Conservation (phyloP, 2,888 invertebrate species). For the Troilus luridus region DNA sequence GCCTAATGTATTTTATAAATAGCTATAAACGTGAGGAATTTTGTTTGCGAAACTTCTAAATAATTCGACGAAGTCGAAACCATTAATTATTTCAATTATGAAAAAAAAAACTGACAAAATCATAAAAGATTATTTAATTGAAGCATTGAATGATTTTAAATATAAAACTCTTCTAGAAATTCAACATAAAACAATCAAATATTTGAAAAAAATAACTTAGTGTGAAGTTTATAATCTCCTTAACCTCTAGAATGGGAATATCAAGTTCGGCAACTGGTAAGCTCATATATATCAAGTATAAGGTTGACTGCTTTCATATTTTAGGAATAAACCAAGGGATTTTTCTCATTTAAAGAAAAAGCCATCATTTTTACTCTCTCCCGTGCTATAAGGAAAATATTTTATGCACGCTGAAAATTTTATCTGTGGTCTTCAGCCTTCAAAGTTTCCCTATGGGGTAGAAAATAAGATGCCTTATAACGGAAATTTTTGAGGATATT, state of each 20-base stretch:
- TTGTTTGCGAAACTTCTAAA: no score
- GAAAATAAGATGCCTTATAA: background rate
- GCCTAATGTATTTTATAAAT: no score
- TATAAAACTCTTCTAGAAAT: no score
- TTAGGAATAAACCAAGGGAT: constrained; percentile 29
- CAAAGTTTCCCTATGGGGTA: background rate
- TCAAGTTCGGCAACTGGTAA: background rate
- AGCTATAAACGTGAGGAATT: no score
- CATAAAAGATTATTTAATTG: no score
- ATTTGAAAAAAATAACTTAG: no score
- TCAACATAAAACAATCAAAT: no score
- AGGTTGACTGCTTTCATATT: constrained; percentile 29
- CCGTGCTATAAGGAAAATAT: constrained; percentile 9
- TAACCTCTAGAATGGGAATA: background rate
- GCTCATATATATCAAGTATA: constrained; percentile 22
- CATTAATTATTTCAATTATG: no score
- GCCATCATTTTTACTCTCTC: constrained; percentile 30
- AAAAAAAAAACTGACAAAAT: no score
- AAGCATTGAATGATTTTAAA: no score
- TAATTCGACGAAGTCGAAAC: no score
- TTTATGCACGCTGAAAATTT: constrained; percentile 30
- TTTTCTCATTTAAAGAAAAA: constrained; percentile 37
- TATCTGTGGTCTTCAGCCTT: constrained; percentile 9
- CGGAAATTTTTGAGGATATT: background rate
- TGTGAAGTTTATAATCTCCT: background rate